Percentiles rank a stretch among this genome's conserved stretches.
phyloP scores from a whole-genome alignment of 2,888 invertebrate species.

The Ramazzottius varieornatus region DNA sequence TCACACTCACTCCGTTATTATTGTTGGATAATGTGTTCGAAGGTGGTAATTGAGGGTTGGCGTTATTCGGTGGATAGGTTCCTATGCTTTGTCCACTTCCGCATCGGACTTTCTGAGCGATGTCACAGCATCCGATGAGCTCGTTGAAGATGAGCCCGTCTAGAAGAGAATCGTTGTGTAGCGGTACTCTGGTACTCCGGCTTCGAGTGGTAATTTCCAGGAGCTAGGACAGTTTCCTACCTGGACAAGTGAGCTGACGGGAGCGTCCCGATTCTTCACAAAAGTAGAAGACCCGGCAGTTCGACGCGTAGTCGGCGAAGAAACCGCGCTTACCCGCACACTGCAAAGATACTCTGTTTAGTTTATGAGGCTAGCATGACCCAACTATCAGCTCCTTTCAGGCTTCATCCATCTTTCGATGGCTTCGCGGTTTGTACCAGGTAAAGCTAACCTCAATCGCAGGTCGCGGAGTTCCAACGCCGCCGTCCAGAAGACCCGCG shows the following conservation, averaged over 20 bases:
- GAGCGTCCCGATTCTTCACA: not conserved
- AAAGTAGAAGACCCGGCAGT: not conserved
- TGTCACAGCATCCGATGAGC: not conserved
- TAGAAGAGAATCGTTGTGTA: too few relatives aligned
- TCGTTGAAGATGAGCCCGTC: not conserved
- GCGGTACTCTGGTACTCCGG: too few relatives aligned
- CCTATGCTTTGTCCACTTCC: not conserved
- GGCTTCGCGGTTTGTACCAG: too few relatives aligned
- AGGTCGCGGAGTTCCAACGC: not conserved
- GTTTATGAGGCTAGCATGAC: not conserved
- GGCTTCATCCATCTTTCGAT: too few relatives aligned
- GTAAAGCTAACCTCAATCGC: too few relatives aligned
- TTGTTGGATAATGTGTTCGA: too few relatives aligned
- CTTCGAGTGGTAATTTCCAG: too few relatives aligned
- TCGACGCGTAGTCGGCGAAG: not conserved
- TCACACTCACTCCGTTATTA: not conserved
- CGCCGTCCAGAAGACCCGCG: not conserved
- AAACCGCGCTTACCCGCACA: not conserved
- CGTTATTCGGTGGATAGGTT: not conserved
- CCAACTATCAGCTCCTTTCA: too few relatives aligned
- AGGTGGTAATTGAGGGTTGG: too few relatives aligned
- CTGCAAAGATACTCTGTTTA: not conserved
- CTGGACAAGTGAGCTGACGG: not conserved
- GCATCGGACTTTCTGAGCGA: not conserved
- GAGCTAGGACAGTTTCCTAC: too few relatives aligned